These are phyloP conservation scores for Tetragnatha montana DNA, from an alignment of 2,888 invertebrate species.

Conservation along the genomic window DNA sequence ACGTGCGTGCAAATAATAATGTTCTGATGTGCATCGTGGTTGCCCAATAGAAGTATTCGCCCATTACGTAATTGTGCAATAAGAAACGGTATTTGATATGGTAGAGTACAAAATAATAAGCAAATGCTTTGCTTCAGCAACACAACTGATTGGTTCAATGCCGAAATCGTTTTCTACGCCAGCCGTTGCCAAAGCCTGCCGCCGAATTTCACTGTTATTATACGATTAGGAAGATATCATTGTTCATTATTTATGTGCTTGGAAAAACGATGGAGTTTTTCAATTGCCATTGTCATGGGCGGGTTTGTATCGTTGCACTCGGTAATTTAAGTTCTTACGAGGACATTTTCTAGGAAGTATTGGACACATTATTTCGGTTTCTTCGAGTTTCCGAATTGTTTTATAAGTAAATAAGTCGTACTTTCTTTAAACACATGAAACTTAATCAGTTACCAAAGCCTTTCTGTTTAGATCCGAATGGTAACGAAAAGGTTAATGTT, in stretches of 20 bases:
- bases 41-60: background rate
- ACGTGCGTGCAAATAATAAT: conserved; percentile 4
- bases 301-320: background rate
- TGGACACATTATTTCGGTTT: too few species aligned
- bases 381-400: too few species aligned
- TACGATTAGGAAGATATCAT: background rate
- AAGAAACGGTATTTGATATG: background rate
- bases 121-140: conserved; percentile 3
- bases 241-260: background rate
- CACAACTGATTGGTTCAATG: conserved; percentile 22
- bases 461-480: too few species aligned
- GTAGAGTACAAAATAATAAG: conserved; percentile 9
- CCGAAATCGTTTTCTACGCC: background rate
- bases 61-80: conserved; percentile 1
- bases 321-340: background rate
- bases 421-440: too few species aligned
- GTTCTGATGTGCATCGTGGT: background rate
- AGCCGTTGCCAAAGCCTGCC: conserved; percentile 1
- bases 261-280: background rate
- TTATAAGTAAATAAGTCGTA: too few species aligned
- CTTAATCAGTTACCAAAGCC: too few species aligned
- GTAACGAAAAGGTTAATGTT: too few species aligned
- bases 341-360: background rate
- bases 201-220: background rate
- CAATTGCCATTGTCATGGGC: background rate